Evolutionary conservation across 2,888 invertebrate species (phyloP), one percentile per base, ranked within the genome.

Genomic region (Cryptus viduatorius): DNA sequence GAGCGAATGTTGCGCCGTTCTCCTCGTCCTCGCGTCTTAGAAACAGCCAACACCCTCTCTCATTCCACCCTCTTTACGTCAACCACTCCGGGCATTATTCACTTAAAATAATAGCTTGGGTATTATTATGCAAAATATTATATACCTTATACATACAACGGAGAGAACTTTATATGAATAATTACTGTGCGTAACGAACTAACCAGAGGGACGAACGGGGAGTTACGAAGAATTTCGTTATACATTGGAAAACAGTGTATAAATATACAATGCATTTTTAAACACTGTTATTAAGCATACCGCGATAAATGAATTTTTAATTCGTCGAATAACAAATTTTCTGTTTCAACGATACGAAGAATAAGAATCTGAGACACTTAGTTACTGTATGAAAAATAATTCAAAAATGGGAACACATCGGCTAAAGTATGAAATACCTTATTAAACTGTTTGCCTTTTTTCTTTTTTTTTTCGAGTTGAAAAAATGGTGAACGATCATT

Each of bases 111-210:
- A 75, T 64, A 64, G 31, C 59, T 46, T 46, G 44, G 44, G 44
- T 73, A 73, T 73, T 73, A 73, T 73, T 61, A 61, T 73, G 72
- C 59, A 64, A 64, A 75, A 48, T 46, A 29, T 65, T 44, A 73
- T 44, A 73, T 29, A 46, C 46, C 46, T 44, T 42, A 73, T 29
- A 29, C 42, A 48, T 61, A 64, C 46, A 50, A 65, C 65, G 42
- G 65, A 65, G 69, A 46, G 29, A 59, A 61, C 44, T 59, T 61
- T 59, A 46, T 72, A 72, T 72, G 59, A 72, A 72, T 72, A 72
- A 72, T 72, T 59, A 59, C 29, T 24, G 59, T 44, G 72, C 72
- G 72, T 72, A 44, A 72, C 72, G 72, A 72, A 24, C 42, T 8
- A 44, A 42, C 68, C 24, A 61, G 59, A 44, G 72, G 44, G 44